Conservation (phyloP, 2,888 invertebrate species). For the Prenolepis imparis region DNA sequence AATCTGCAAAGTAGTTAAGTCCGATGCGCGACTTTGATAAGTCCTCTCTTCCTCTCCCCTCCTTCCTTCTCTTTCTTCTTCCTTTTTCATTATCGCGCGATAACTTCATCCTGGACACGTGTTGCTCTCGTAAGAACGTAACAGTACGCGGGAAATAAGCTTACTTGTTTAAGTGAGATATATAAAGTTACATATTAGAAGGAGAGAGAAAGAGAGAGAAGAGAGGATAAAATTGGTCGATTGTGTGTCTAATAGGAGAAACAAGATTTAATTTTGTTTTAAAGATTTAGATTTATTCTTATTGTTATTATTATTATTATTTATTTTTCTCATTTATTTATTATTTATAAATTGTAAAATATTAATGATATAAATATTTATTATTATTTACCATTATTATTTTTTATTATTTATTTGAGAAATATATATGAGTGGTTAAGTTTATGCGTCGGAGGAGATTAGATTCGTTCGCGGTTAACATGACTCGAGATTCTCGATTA, state of each 20-base stretch:
- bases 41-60: background rate
- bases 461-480: background rate
- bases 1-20: conserved; percentile 60
- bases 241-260: background rate
- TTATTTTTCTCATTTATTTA: too few species aligned
- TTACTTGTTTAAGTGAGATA: background rate
- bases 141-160: background rate
- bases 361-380: too few species aligned
- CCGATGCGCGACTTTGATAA: conserved; percentile 59
- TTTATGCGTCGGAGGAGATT: conserved; percentile 28
- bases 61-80: background rate
- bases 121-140: conserved; percentile 13
- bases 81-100: conserved; percentile 36
- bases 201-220: background rate
- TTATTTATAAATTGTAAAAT: too few species aligned
- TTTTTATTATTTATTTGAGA: too few species aligned
- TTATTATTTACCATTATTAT: too few species aligned
- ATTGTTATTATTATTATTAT: too few species aligned
- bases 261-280: background rate
- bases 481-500: background rate
- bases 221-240: background rate
- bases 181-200: too few species aligned
- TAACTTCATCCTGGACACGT: conserved; percentile 42
- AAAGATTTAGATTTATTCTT: background rate
- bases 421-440: background rate